phyloP scores from a whole-genome alignment of 2,888 invertebrate species.

The Lymantria dispar region DNA sequence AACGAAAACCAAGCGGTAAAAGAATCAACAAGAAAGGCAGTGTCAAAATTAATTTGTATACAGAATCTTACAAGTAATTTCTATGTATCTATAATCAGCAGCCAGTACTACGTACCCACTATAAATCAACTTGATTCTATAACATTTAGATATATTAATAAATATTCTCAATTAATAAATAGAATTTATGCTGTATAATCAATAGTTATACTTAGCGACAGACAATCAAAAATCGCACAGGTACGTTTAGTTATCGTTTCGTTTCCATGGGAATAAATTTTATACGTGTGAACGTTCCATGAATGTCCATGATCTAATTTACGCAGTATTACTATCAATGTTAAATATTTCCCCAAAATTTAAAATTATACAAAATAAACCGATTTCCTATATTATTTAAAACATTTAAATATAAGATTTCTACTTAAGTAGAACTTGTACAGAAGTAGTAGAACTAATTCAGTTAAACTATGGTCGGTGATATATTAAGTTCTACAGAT shows the following conservation, averaged over 20 bases:
- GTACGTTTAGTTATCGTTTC: conserved; percentile 28
- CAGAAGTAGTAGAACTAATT: too few relatives aligned
- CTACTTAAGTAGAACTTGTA: too few relatives aligned
- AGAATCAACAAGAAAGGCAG: conserved; percentile 37
- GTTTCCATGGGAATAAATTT: conserved; percentile 23
- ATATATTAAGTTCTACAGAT: too few relatives aligned
- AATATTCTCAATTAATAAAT: not conserved
- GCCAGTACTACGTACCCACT: conserved; percentile 15
- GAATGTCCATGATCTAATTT: too few relatives aligned
- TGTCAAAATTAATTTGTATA: conserved; percentile 49
- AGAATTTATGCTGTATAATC: conserved; percentile 44
- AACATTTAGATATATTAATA: not conserved
- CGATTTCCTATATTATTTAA: too few relatives aligned
- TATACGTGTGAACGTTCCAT: too few relatives aligned
- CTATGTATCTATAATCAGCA: conserved; percentile 9
- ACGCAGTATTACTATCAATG: too few relatives aligned
- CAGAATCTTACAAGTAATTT: conserved; percentile 44
- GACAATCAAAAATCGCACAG: conserved; percentile 18
- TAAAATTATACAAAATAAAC: too few relatives aligned
- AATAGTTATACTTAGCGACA: conserved; percentile 58
- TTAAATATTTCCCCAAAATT: too few relatives aligned
- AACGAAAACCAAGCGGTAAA: conserved; percentile 41
- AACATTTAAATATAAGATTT: too few relatives aligned
- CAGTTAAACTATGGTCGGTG: too few relatives aligned
- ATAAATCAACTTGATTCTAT: not conserved